Evolutionary conservation across 2,113 vertebrate genomes (phyloP), one percentile per base, ranked within the genome.

Genomic region (Oncorhynchus kisutch): DNA sequence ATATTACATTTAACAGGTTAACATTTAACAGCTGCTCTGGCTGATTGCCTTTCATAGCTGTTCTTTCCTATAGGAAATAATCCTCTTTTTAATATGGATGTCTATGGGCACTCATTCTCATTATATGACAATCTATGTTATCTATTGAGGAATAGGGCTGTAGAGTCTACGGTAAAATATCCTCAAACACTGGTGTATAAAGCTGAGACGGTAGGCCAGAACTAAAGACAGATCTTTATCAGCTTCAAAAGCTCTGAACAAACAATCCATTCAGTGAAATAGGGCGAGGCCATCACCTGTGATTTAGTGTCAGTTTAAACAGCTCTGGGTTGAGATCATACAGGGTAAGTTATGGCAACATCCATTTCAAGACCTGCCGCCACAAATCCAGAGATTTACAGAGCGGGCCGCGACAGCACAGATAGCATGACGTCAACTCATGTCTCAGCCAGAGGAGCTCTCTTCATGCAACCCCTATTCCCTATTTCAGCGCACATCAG

Each of bases 21-120:
- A 34, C 31, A 34, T 34, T 34, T 34, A 34, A 34, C 31, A 75
- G 70, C 49, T 77, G 69, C 78, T 49, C 74, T 72, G 73, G 84
- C 84, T 89, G 88, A 88, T 90, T 88, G 84, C 87, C 86, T 88
- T 87, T 87, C 68, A 77, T 73, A 75, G 75, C 67, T 51, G 4
- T 73, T 62, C 70, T 84, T 73, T 89, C 88, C 82, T 84, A 18
- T 0, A 84, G 88, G 88, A 89, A 66, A 76, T 85, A 87, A 82
- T 84, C 88, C 84, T 81, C 74, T 77, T 86, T 81, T 76, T 80
- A 54, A 3, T 77, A 79, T 68, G 59, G 59, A 22, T 76, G 79
- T 88, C 76, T 74, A 72, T 74, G 75, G 81, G 73, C 86, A 77
- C 82, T 82, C 51, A 67, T 68, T 72, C 54, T 60, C 82, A 65